phyloP scores from a whole-genome alignment of 2,797 vertebrate genomes.

The Myotis myotis region DNA sequence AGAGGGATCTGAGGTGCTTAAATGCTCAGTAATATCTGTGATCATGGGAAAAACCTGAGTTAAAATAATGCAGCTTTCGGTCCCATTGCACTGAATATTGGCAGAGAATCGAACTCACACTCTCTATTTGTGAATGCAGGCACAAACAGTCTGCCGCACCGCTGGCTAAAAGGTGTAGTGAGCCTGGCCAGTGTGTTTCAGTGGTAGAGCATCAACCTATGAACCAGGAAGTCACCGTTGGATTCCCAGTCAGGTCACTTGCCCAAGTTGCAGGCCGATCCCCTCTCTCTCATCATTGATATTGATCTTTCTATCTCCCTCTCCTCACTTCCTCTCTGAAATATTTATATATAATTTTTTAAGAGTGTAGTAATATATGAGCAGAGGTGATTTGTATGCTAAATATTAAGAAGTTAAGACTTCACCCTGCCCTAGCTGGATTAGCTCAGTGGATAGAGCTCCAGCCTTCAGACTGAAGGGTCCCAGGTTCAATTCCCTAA shows the following conservation, averaged over 20 bases:
- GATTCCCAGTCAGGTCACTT: too few relatives aligned
- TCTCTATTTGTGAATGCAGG: neutral
- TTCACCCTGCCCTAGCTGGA: neutral
- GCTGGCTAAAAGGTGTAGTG: neutral
- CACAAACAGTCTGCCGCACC: neutral
- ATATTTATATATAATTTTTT: too few relatives aligned
- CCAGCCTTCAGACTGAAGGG: neutral
- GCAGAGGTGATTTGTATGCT: neutral
- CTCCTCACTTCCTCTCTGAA: too few relatives aligned
- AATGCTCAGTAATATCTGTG: neutral
- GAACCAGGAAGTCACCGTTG: too few relatives aligned
- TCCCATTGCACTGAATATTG: neutral
- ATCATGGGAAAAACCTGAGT: neutral
- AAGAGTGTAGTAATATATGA: neutral
- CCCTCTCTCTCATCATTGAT: too few relatives aligned
- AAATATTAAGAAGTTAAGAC: neutral
- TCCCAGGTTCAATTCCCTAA: neutral
- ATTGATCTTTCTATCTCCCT: too few relatives aligned
- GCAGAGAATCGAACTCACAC: neutral
- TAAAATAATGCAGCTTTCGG: neutral
- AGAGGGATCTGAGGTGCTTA: rapidly evolving
- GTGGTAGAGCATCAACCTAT: too few relatives aligned
- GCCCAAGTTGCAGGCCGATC: too few relatives aligned
- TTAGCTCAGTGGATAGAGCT: neutral
- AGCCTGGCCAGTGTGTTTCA: neutral